Percentiles rank a stretch among this genome's conserved stretches.
Evolutionary conservation across 2,888 invertebrate genomes (phyloP).

Genomic region (Itoplectis maculator): DNA sequence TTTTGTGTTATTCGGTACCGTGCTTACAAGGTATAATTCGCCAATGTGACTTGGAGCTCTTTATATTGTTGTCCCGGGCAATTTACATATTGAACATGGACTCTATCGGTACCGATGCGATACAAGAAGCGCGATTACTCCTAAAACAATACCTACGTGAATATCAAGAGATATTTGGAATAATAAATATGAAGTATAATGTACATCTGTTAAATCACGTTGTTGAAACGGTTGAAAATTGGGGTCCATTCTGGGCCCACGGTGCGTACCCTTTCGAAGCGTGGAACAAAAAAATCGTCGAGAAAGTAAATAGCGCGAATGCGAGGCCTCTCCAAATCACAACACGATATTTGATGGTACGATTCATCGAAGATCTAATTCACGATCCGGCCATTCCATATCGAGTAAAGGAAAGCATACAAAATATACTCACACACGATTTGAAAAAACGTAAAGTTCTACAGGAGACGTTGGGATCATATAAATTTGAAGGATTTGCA

Average conservation of each 20-base stretch:
- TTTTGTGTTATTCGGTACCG: constrained; percentile 28
- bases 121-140: constrained; percentile 35
- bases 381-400: background rate
- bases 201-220: constrained; percentile 52
- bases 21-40: constrained; percentile 53
- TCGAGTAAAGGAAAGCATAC: too few species aligned
- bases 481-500: background rate
- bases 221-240: constrained; percentile 46
- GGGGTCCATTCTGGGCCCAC: constrained; percentile 55
- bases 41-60: constrained; percentile 30
- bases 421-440: background rate
- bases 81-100: constrained; percentile 39
- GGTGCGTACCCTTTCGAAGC: constrained; percentile 55
- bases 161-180: constrained; percentile 55
- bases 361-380: constrained; percentile 38
- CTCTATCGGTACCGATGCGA: constrained; percentile 34
- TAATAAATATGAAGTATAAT: constrained; percentile 45
- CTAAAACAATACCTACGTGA: constrained; percentile 29
- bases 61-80: constrained; percentile 48
- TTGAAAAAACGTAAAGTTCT: too few species aligned
- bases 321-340: constrained; percentile 45
- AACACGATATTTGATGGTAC: constrained; percentile 38
- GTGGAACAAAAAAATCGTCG: constrained; percentile 55
- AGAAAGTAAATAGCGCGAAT: constrained; percentile 43
- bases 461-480: too few species aligned